phyloP scores from a whole-genome alignment of 2,888 invertebrate genomes.

The Scaptomyza caliginosa region DNA sequence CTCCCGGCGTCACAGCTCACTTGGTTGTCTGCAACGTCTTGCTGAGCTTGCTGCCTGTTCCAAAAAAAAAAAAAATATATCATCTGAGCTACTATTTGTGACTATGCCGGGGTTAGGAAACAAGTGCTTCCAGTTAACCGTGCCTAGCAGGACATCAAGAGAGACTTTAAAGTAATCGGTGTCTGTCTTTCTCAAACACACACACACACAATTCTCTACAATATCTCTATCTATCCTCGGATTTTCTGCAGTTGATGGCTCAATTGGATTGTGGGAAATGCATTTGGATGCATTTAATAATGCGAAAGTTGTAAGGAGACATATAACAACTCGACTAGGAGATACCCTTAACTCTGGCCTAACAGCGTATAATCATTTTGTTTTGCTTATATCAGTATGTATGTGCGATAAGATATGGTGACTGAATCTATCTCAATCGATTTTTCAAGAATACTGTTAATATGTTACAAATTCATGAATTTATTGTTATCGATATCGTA shows the following conservation, averaged over 20 bases:
- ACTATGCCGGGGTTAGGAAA: conserved; percentile 44
- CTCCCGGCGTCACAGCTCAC: conserved; percentile 74
- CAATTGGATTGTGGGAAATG: conserved; percentile 65
- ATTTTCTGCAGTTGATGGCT: conserved; percentile 53
- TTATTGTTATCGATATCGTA: no score
- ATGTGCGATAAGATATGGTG: no score
- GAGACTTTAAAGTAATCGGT: conserved; percentile 23
- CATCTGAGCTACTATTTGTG: conserved; percentile 18
- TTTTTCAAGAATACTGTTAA: no score
- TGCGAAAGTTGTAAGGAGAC: conserved; percentile 40
- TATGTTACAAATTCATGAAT: no score
- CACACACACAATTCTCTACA: no score
- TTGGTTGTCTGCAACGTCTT: conserved; percentile 62
- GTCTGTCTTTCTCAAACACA: not conserved
- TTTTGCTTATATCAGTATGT: no score
- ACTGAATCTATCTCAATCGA: no score
- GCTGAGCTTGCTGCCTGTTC: conserved; percentile 60
- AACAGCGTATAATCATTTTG: no score
- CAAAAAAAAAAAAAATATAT: conserved; percentile 21
- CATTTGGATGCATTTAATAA: conserved; percentile 48
- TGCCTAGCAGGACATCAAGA: conserved; percentile 63
- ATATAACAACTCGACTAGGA: no score
- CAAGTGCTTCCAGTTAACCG: conserved; percentile 72
- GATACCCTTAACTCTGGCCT: no score
- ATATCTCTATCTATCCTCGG: no score